A percentile compares a stretch with the other conserved stretches of the same genome.
phyloP scores from a whole-genome alignment of 2,797 vertebrate genomes.

The Pygocentrus nattereri region DNA sequence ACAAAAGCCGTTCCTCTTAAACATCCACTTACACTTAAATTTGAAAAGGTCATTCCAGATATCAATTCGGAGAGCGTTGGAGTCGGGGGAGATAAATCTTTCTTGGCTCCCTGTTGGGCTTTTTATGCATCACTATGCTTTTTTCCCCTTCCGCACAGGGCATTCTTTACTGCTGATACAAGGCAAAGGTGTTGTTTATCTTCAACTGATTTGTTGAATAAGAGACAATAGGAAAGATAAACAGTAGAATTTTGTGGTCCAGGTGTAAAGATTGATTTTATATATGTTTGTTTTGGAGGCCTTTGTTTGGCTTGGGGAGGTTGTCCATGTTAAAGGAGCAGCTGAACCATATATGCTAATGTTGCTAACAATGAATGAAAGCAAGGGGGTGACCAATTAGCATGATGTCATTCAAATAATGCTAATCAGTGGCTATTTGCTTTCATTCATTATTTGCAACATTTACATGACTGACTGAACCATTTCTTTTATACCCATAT shows the following conservation, averaged over 20 bases:
- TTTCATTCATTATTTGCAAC: not conserved
- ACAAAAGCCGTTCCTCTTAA: constrained; percentile 46
- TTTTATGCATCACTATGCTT: constrained; percentile 5
- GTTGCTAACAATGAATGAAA: not conserved
- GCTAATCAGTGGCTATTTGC: not conserved
- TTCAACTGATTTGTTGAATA: not conserved
- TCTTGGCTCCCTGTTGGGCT: not conserved
- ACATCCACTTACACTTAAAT: constrained; percentile 40
- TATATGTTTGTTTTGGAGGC: not conserved
- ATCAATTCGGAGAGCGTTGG: constrained; percentile 2
- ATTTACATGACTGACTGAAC: not conserved
- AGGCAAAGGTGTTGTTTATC: constrained; percentile 2
- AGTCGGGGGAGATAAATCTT: constrained; percentile 7
- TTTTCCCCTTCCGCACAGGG: not conserved
- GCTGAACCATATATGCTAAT: not conserved
- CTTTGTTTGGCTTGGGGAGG: not conserved
- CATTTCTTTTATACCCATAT: no score
- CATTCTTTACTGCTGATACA: not conserved
- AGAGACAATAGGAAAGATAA: not conserved
- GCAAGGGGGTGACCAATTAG: not conserved
- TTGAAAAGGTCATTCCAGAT: constrained; percentile 44
- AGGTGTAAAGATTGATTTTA: constrained; percentile 16
- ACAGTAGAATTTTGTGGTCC: not conserved
- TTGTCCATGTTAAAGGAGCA: not conserved
- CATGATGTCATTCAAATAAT: not conserved